Evolutionary conservation across 2,888 invertebrate genomes (phyloP).

Genomic region (Dinocampus coccinellae): DNA sequence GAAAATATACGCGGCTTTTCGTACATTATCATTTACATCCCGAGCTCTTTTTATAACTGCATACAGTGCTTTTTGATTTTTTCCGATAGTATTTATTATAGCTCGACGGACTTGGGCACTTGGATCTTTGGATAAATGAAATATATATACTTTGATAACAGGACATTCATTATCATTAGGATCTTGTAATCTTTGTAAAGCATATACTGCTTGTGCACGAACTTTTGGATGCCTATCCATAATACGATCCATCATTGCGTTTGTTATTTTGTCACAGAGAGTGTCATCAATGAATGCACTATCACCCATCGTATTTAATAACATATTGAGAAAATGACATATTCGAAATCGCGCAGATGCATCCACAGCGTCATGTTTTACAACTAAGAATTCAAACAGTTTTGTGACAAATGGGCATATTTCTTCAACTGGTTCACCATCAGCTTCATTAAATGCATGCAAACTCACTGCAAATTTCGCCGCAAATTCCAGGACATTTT

Average conservation of each 20-base stretch:
- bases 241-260: conserved; percentile 76
- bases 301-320: conserved; percentile 81
- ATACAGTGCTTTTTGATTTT: conserved; percentile 78
- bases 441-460: conserved; percentile 62
- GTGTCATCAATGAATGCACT: conserved; percentile 83
- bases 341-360: conserved; percentile 78
- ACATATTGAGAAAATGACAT: conserved; percentile 83
- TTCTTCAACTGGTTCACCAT: conserved; percentile 69
- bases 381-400: conserved; percentile 76
- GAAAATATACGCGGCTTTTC: conserved; percentile 73
- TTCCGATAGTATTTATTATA: conserved; percentile 81
- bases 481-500: conserved; percentile 79
- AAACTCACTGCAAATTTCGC: conserved; percentile 79
- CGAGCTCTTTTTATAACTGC: conserved; percentile 80
- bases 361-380: conserved; percentile 71
- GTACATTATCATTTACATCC: conserved; percentile 84
- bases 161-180: conserved; percentile 81
- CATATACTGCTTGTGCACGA: conserved; percentile 83
- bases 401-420: conserved; percentile 72
- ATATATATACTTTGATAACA: conserved; percentile 80
- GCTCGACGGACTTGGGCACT: conserved; percentile 81
- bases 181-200: conserved; percentile 85
- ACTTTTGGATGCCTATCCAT: conserved; percentile 83
- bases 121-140: conserved; percentile 81
- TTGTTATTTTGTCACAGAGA: conserved; percentile 79